A percentile compares a stretch with the other conserved stretches of the same genome.
phyloP scores from a whole-genome alignment of 2,888 invertebrate species.

The Drosophila nr. fundita region DNA sequence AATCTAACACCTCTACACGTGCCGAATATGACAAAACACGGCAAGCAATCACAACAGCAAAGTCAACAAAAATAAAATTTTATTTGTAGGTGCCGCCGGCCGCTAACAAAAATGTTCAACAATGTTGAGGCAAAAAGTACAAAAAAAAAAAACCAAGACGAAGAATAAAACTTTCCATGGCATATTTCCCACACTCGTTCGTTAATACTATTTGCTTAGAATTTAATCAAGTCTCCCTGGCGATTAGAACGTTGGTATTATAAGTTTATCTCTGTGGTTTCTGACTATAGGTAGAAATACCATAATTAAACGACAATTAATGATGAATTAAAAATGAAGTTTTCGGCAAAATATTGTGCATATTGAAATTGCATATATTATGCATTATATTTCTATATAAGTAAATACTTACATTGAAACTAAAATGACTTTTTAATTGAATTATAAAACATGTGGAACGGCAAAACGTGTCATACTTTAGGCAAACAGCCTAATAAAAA shows the following conservation, averaged over 20 bases:
- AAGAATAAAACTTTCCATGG: conserved; percentile 58
- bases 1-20: conserved; percentile 56
- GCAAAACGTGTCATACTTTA: conserved; percentile 35
- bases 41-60: conserved; percentile 12
- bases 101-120: conserved; percentile 22
- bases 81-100: conserved; percentile 21
- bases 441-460: conserved; percentile 37
- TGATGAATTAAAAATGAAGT: not conserved
- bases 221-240: not conserved
- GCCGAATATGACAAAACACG: conserved; percentile 32
- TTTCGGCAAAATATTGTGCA: not conserved
- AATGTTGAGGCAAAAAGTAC: conserved; percentile 13
- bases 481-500: conserved; percentile 4
- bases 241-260: not conserved
- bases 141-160: conserved; percentile 9
- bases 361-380: not conserved
- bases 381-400: not conserved
- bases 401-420: conserved; percentile 15
- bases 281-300: not conserved
- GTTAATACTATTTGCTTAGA: conserved; percentile 15
- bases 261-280: conserved; percentile 9
- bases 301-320: not conserved
- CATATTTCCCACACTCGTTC: conserved; percentile 27
- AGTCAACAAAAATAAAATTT: conserved; percentile 1
- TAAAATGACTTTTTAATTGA: conserved; percentile 45